Percentiles rank a stretch among this genome's conserved stretches.
Conservation (phyloP, 2,113 vertebrate genomes). For the Empidonax alnorum region DNA sequence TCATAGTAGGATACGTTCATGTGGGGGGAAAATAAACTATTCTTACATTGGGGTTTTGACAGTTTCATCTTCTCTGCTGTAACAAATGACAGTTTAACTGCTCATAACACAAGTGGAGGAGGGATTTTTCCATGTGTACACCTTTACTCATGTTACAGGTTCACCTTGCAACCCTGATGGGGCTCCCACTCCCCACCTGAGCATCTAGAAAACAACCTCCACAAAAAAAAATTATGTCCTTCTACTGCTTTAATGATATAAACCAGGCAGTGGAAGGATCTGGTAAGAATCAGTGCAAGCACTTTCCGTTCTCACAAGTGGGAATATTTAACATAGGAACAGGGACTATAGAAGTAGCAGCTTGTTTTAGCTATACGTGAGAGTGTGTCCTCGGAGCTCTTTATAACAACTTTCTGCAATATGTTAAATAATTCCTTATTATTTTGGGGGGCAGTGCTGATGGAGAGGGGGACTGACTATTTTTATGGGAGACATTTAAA, state of each 20-base stretch:
- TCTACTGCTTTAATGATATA: neutral
- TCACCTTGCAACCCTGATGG: neutral
- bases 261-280: neutral
- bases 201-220: neutral
- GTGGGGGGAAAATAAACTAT: neutral
- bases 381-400: neutral
- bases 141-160: neutral
- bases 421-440: neutral
- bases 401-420: neutral
- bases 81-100: neutral
- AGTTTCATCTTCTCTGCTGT: neutral
- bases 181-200: neutral
- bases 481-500: neutral
- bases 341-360: neutral
- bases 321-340: neutral
- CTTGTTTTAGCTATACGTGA: neutral
- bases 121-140: neutral
- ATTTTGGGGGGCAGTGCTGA: neutral
- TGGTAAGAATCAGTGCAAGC: neutral
- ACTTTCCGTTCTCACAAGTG: neutral
- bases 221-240: neutral
- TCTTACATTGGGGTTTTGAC: neutral
- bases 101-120: neutral
- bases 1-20: neutral
- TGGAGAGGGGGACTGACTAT: rapidly evolving